phyloP scores from a whole-genome alignment of 2,797 vertebrate genomes.

The Dicrostonyx torquatus region DNA sequence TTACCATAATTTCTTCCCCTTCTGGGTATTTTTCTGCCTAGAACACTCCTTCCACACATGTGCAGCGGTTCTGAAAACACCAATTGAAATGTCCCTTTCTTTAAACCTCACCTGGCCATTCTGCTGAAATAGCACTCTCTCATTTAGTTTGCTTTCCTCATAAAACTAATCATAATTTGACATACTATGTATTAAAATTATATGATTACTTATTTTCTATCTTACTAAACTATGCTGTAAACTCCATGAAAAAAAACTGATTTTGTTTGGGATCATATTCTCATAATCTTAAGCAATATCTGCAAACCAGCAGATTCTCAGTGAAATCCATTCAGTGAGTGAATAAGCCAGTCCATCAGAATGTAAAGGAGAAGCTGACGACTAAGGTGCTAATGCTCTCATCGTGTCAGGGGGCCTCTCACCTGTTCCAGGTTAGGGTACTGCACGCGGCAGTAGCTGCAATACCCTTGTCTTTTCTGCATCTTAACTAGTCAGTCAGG shows the following conservation, averaged over 20 bases:
- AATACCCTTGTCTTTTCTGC: constrained; percentile 92
- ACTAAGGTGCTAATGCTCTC: not conserved
- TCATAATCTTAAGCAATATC: not conserved
- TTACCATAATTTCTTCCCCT: not conserved
- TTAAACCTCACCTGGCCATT: not conserved
- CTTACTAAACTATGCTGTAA: constrained; percentile 13
- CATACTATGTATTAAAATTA: not conserved
- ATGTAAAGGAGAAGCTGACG: not conserved
- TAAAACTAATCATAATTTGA: constrained; percentile 13
- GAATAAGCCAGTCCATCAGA: constrained; percentile 29
- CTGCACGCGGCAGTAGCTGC: constrained; percentile 92
- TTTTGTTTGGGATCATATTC: not conserved
- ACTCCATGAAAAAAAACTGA: not conserved
- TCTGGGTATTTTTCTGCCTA: not conserved
- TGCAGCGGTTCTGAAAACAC: not conserved
- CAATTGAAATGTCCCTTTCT: not conserved
- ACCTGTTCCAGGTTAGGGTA: constrained; percentile 95
- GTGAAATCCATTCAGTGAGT: not conserved
- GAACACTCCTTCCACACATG: not conserved
- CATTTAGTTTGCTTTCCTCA: constrained; percentile 27
- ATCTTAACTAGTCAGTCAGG: constrained; percentile 79
- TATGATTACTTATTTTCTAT: not conserved
- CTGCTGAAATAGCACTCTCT: not conserved
- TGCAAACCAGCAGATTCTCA: constrained; percentile 9
- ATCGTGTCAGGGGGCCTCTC: constrained; percentile 34